A percentile compares a stretch with the other conserved stretches of the same genome.
Conservation (phyloP, 1,140 invertebrate species). For the Drosophila paulistorum region DNA sequence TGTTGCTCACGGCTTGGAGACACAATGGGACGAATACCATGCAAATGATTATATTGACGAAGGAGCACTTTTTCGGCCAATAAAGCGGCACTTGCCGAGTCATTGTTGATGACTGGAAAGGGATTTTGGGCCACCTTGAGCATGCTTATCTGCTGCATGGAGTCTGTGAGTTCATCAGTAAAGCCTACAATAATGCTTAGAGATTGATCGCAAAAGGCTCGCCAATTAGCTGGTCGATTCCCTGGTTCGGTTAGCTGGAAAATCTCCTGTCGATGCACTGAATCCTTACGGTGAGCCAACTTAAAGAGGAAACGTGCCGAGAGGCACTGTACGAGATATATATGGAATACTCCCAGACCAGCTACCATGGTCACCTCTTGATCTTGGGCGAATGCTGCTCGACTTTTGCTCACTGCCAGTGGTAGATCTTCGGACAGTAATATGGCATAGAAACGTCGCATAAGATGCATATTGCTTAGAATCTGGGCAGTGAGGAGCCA, state of each 20-base stretch:
- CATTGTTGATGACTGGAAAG: conserved; percentile 13
- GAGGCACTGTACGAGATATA: conserved; percentile 88
- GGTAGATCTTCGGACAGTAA: conserved; percentile 87
- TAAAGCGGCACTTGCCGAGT: conserved; percentile 45
- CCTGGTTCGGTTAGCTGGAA: conserved; percentile 89
- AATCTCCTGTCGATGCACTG: conserved; percentile 84
- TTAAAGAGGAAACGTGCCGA: conserved; percentile 88
- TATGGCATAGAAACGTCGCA: conserved; percentile 88
- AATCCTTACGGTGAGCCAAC: conserved; percentile 33
- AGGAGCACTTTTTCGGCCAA: conserved; percentile 69
- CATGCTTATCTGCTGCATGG: conserved; percentile 83
- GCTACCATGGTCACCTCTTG: conserved; percentile 84
- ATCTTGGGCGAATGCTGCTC: conserved; percentile 23
- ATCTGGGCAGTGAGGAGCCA: conserved; percentile 89
- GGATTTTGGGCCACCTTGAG: conserved; percentile 40
- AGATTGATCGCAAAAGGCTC: conserved; percentile 86
- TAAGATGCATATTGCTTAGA: conserved; percentile 87
- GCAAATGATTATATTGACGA: conserved; percentile 82
- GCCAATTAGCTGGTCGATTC: conserved; percentile 91
- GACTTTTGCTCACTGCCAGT: conserved; percentile 84
- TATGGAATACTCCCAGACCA: conserved; percentile 84
- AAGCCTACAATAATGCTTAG: conserved; percentile 86
- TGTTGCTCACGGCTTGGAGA: not conserved
- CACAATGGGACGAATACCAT: conserved; percentile 82
- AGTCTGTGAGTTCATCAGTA: conserved; percentile 85